Base-by-base conservation (phyloP, 2,888 invertebrate species). In the Monoplex corrugatus region DNA sequence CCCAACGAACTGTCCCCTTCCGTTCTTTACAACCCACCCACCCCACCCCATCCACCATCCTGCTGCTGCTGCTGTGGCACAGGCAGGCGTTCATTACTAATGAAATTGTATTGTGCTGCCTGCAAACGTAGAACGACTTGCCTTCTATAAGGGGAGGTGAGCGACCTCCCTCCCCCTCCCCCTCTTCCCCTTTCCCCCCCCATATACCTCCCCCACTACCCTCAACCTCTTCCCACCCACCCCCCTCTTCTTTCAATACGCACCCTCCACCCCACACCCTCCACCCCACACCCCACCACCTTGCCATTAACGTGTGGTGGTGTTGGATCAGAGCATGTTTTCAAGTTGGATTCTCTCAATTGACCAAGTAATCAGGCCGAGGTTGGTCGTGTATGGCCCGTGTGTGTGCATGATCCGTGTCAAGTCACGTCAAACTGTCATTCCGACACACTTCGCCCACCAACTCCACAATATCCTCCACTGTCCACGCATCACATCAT, bases 301-400 rank as follows among this genome's bases (percentile, higher is more conserved):
- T 16, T 35, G 38, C 35, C 35, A n/a, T 19, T 16, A 43, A 43
- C 19, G 23, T 80, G 28, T 2, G 35, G 78, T 23, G 40, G 28
- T 28, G 84, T 35, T 32, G 80, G 35, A 88, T 88, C 68, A 83
- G 63, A 43, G 38, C n/a, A 40, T 44, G 82, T 88, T 88, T 83
- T 88, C 88, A 88, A 83, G 68, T 83, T 88, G 82, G 83, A 83
- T 83, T 83, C 88, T 83, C 88, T 88, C 88, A 88, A 88, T 88
- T 88, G 80, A 88, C 88, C 88, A 82, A 83, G 82, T 72, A 88
- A 88, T 88, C 83, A 83, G 88, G 40, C 88, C 28, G 44, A 43
- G 32, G 45, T 35, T 45, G 32, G 32, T 6, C 57, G 40, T 35
- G 45, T 50, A 57, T 10, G 19, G 16, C 38, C 63, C 19, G 43